phyloP scores from a whole-genome alignment of 2,113 vertebrate genomes.

The Forbesichthys agassizii region DNA sequence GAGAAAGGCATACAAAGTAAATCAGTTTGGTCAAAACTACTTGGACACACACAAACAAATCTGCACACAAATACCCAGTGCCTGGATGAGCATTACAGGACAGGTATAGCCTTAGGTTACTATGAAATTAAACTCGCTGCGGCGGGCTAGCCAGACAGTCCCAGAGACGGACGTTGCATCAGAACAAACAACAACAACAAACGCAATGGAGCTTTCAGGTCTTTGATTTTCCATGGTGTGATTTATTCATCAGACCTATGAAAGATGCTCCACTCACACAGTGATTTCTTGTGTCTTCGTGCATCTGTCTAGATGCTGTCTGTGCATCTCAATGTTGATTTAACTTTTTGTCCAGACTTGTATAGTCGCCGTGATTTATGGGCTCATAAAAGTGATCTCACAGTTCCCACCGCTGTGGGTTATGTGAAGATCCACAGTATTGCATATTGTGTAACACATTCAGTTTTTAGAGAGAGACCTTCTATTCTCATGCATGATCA shows the following conservation, averaged over 20 bases:
- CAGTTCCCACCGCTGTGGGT: too few relatives aligned
- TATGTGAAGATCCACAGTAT: not conserved
- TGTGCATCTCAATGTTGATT: not conserved
- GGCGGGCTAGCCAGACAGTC: not conserved
- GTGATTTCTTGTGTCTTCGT: not conserved
- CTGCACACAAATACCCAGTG: not conserved
- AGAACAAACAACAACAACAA: slow-evolving; percentile 3
- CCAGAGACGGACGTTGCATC: not conserved
- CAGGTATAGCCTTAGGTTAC: slow-evolving; percentile 29
- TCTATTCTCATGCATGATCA: too few relatives aligned
- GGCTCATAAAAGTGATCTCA: too few relatives aligned
- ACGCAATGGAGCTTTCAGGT: not conserved
- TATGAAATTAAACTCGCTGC: slow-evolving; percentile 3
- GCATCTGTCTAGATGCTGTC: not conserved
- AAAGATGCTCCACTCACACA: not conserved
- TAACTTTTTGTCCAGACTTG: not conserved
- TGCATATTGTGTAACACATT: not conserved
- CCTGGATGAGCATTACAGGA: slow-evolving; percentile 5
- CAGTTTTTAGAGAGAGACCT: not conserved
- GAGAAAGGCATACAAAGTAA: not conserved
- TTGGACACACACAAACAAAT: not conserved
- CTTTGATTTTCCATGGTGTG: not conserved
- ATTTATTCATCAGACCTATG: slow-evolving; percentile 3
- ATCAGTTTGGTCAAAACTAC: not conserved
- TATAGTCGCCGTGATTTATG: too few relatives aligned